These are phyloP conservation scores for Trichonephila clavipes DNA, from an alignment of 1,140 invertebrate genomes.

Conservation along the genomic window DNA sequence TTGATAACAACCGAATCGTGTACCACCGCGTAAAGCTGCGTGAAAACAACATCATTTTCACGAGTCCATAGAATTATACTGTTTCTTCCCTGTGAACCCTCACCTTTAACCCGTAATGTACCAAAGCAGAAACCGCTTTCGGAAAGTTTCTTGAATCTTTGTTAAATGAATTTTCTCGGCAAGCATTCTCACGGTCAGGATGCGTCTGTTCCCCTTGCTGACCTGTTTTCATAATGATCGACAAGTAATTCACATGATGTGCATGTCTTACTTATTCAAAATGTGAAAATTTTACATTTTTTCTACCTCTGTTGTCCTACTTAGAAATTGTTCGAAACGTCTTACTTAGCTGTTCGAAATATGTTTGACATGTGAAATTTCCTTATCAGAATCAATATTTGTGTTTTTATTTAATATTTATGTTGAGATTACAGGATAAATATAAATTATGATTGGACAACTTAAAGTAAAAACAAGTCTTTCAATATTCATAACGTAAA, in stretches of 20 bases:
- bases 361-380: no score
- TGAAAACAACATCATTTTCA: constrained; percentile 14
- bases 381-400: no score
- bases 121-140: neutral
- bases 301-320: neutral
- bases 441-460: no score
- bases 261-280: neutral
- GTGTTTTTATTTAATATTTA: no score
- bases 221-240: neutral
- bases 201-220: neutral
- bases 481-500: no score
- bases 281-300: neutral
- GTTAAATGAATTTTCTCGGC: neutral
- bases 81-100: constrained; percentile 26
- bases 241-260: neutral
- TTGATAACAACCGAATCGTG: constrained; percentile 25
- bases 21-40: neutral
- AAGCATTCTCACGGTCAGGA: constrained; percentile 47
- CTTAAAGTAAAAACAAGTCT: no score
- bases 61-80: neutral
- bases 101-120: constrained; percentile 27
- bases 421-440: no score
- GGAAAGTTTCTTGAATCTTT: neutral
- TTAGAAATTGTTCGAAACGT: neutral
- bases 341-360: neutral